phyloP scores from a whole-genome alignment of 1,140 invertebrate species.

The Samia ricini region DNA sequence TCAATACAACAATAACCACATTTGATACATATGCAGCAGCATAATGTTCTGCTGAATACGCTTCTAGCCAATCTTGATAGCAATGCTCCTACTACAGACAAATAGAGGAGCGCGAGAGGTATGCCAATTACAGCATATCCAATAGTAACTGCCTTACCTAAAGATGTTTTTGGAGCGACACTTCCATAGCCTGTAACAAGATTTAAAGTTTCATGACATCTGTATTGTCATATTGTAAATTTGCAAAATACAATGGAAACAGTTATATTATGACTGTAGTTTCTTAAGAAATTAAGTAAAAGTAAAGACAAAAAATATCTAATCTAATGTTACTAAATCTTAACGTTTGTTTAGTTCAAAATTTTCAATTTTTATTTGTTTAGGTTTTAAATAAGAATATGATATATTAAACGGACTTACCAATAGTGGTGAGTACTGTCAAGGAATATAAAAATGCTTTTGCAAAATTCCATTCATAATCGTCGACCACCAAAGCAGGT shows the following conservation, averaged over 20 bases:
- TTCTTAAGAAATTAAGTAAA: no score
- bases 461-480: conserved; percentile 94
- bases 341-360: no score
- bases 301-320: no score
- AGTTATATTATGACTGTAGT: no score
- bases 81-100: conserved; percentile 90
- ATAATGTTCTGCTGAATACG: conserved; percentile 89
- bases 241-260: no score
- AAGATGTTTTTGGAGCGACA: conserved; percentile 87
- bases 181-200: conserved; percentile 90
- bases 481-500: conserved; percentile 75
- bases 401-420: conserved; percentile 81
- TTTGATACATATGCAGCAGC: conserved; percentile 90
- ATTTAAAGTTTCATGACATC: background rate
- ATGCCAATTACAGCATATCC: conserved; percentile 94
- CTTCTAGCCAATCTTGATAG: conserved; percentile 91
- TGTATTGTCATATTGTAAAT: background rate
- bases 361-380: background rate
- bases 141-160: conserved; percentile 92
- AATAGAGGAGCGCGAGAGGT: conserved; percentile 92
- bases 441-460: conserved; percentile 97
- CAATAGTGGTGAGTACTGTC: conserved; percentile 97
- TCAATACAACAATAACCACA: conserved; percentile 92
- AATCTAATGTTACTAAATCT: no score
- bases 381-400: conserved; percentile 27